These are phyloP conservation scores for Atherix ibis DNA, from an alignment of 2,888 invertebrate species.

Conservation along the genomic window DNA sequence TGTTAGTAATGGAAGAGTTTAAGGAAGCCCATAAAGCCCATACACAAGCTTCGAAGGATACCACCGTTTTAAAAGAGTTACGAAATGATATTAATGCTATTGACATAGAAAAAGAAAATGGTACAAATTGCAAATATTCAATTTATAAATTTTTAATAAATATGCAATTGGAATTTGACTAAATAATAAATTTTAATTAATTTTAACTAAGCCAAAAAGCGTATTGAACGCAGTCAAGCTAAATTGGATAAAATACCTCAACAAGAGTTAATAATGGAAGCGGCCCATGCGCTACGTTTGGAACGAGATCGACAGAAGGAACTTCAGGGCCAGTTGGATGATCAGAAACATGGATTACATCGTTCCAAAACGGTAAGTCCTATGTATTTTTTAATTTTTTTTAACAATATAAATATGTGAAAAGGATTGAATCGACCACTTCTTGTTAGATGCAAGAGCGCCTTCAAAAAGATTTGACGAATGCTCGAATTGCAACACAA, in stretches of 20 bases:
- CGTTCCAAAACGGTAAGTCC: conserved; percentile 9
- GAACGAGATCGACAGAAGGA: conserved; percentile 15
- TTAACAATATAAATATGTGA: no score
- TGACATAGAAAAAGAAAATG: conserved; percentile 71
- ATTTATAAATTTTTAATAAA: background rate
- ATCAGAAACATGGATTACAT: conserved; percentile 13
- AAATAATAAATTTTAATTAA: background rate
- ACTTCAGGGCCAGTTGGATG: conserved; percentile 13
- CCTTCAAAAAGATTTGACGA: conserved; percentile 13
- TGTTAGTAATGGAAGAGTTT: conserved; percentile 61
- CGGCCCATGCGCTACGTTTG: conserved; percentile 13
- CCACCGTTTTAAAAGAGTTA: conserved; percentile 59
- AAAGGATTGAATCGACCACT: no score
- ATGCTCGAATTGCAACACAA: conserved; percentile 11
- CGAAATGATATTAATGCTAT: conserved; percentile 71
- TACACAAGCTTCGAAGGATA: conserved; percentile 42
- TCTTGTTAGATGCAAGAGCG: conserved; percentile 10
- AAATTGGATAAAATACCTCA: conserved; percentile 15
- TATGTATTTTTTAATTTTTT: no score
- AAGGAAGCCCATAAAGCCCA: conserved; percentile 60
- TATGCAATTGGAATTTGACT: background rate
- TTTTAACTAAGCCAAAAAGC: conserved; percentile 12
- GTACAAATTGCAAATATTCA: no score
- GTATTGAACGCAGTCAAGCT: conserved; percentile 14
- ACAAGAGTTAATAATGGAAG: conserved; percentile 15